Base-by-base conservation (phyloP, 2,797 vertebrate genomes). In the Squalus acanthias region DNA sequence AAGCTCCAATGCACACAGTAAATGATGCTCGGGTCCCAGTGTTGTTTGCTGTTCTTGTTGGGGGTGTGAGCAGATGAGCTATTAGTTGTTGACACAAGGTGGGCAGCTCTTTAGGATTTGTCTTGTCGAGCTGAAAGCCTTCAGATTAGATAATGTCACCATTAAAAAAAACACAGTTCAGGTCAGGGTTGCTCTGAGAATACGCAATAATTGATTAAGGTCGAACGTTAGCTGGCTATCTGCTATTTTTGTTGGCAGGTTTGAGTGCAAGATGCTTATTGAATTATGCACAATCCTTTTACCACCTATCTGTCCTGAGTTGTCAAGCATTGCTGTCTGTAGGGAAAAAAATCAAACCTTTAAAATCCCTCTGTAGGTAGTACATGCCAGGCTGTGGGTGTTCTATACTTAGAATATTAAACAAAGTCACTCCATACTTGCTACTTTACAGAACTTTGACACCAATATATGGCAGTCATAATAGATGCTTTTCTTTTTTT, bases 81-180 rank as follows among this genome's bases (percentile, higher is more conserved):
- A 95, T 95, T 57, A 95, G 94, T 29, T 95, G 50, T 76, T 95
- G 94, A 95, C 94, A 95, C 70, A 95, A 74, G 94, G 94, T 74
- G 94, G 67, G 93, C 7, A 95, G 39, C 93, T 15, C 24, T 95
- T 95, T 74, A 95, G 39, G 94, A 76, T 95, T 74, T 76, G 94
- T 76, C 70, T 95, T 95, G 70, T 74, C 17, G 70, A 95, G 7
- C 70, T 74, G 46, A 95, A 76, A 95, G 69, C 94, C 50, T 76
- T 76, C 29, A 57, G 94, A 95, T 95, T 95, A 95, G 94, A 95
- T 95, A 76, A 60, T 76, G 70, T 57, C 94, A 76, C 22, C 10
- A 50, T 95, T 24, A 74, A 95, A 95, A 74, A 29, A 74, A 72
- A 50, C 67, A 53, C 67, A 53, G 39, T 26, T 95, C 26, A 53